Evolutionary conservation across 2,113 vertebrate genomes (phyloP).

Genomic region (Macrotis lagotis): DNA sequence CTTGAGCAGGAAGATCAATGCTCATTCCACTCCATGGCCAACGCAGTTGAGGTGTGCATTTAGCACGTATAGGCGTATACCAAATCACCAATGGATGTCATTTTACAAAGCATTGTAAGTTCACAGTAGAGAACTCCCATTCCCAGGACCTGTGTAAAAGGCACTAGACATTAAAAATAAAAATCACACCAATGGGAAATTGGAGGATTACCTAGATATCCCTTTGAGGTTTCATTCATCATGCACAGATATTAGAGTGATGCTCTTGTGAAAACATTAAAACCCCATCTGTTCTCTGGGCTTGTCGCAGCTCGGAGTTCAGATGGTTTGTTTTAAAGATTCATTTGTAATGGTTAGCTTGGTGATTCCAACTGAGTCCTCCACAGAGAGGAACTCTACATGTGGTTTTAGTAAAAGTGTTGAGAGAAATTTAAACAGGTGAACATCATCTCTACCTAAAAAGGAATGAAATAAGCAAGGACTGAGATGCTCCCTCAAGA

Average conservation of each 20-base stretch:
- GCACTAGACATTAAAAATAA: constrained; percentile 40
- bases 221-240: constrained; percentile 37
- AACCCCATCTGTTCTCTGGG: constrained; percentile 35
- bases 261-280: constrained; percentile 52
- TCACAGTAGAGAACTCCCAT: constrained; percentile 17
- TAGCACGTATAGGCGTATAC: background rate
- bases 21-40: constrained; percentile 27
- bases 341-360: constrained; percentile 65
- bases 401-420: constrained; percentile 67
- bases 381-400: constrained; percentile 41
- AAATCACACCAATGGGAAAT: constrained; percentile 37
- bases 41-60: background rate
- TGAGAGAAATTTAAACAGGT: constrained; percentile 60
- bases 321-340: constrained; percentile 70
- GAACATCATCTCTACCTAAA: constrained; percentile 30
- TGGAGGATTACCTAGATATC: constrained; percentile 27
- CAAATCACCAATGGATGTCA: constrained; percentile 27
- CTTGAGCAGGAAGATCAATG: constrained; percentile 8
- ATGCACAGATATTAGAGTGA: constrained; percentile 44
- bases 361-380: constrained; percentile 48
- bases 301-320: constrained; percentile 27
- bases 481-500: constrained; percentile 35
- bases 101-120: constrained; percentile 45
- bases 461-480: constrained; percentile 46
- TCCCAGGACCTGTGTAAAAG: constrained; percentile 26